Conservation (phyloP, 2,113 vertebrate genomes). For the Semnornis frantzii region DNA sequence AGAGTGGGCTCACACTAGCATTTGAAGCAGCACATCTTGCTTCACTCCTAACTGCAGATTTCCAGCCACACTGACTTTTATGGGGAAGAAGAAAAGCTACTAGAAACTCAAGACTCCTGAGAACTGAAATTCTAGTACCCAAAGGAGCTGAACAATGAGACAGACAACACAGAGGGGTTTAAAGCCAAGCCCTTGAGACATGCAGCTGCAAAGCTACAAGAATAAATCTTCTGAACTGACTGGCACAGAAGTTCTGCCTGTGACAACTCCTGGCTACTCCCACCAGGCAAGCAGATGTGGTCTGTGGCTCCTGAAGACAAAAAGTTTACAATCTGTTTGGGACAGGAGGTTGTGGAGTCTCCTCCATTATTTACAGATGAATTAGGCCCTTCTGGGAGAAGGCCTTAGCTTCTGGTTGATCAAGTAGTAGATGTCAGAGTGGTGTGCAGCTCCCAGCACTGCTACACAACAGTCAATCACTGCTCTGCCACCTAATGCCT, state of each 20-base stretch:
- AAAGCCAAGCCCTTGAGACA: not conserved
- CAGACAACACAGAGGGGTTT: not conserved
- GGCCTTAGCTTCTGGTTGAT: not conserved
- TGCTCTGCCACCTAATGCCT: not conserved
- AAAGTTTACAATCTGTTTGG: not conserved
- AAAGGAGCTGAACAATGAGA: not conserved
- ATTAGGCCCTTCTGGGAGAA: not conserved
- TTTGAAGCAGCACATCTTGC: not conserved
- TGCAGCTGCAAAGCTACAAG: not conserved
- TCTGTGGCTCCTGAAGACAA: not conserved
- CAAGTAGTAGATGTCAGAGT: not conserved
- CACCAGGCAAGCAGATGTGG: not conserved
- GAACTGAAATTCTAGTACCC: not conserved
- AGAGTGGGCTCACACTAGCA: not conserved
- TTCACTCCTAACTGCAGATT: not conserved
- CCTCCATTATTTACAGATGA: not conserved
- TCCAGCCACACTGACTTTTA: not conserved
- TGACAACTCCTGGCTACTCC: not conserved
- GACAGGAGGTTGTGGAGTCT: not conserved
- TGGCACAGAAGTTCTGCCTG: not conserved
- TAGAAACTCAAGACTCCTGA: not conserved
- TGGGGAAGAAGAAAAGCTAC: not conserved
- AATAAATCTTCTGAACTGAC: not conserved
- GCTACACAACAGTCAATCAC: not conserved
- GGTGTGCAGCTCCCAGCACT: rapidly evolving